A percentile compares a stretch with the other conserved stretches of the same genome.
phyloP scores from a whole-genome alignment of 2,113 vertebrate species.

The Numenius arquata region DNA sequence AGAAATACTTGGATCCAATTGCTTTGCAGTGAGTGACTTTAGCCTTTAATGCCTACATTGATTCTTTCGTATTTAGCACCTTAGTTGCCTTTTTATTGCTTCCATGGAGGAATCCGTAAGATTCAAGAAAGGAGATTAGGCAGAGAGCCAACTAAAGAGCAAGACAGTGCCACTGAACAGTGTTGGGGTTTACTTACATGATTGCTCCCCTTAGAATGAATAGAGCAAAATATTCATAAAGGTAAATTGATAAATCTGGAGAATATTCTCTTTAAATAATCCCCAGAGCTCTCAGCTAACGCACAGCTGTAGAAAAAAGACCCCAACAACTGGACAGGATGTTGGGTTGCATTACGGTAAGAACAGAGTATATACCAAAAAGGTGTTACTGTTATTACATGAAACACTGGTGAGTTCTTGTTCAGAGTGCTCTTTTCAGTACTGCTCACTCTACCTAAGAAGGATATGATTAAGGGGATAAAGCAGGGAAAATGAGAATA shows the following conservation, averaged over 20 bases:
- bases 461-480: neutral
- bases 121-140: neutral
- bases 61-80: conserved; percentile 7
- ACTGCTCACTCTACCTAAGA: neutral
- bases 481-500: neutral
- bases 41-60: conserved; percentile 30
- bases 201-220: neutral
- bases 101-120: neutral
- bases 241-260: conserved; percentile 15
- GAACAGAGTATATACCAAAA: conserved; percentile 24
- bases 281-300: neutral
- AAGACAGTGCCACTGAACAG: neutral
- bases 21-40: conserved; percentile 1
- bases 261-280: neutral
- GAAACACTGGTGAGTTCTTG: neutral
- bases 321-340: neutral
- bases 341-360: neutral
- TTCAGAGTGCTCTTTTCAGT: neutral
- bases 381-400: neutral
- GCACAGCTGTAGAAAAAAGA: neutral
- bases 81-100: conserved; percentile 20
- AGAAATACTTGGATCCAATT: conserved; percentile 34
- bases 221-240: neutral
- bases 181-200: neutral
- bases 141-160: neutral